phyloP scores from a whole-genome alignment of 2,113 vertebrate genomes.

The Euleptes europaea region DNA sequence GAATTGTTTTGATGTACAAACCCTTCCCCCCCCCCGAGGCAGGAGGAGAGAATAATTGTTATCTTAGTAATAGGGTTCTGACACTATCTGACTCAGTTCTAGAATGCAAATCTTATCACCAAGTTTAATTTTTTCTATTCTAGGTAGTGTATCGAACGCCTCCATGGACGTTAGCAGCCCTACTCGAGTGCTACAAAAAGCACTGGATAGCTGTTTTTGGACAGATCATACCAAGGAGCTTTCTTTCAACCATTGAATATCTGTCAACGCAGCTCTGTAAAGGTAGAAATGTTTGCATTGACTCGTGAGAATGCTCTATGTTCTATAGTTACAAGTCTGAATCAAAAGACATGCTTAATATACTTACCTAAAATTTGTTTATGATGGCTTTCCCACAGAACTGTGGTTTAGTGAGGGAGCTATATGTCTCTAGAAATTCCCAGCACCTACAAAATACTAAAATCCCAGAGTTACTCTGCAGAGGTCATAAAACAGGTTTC shows the following conservation, averaged over 20 bases:
- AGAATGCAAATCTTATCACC: not conserved
- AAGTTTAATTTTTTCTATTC: not conserved
- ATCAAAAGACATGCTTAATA: not conserved
- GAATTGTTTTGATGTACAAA: not conserved
- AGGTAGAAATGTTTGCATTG: constrained; percentile 69
- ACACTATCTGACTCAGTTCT: not conserved
- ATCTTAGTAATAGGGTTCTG: not conserved
- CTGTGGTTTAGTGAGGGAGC: too few species aligned
- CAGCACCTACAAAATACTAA: not conserved
- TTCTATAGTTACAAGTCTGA: not conserved
- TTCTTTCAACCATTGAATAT: constrained; percentile 75
- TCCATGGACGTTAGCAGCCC: constrained; percentile 84
- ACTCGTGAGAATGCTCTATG: not conserved
- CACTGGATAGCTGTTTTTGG: constrained; percentile 96
- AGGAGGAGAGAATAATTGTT: not conserved
- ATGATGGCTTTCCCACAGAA: not conserved
- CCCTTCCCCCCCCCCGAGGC: not conserved
- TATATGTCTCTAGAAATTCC: too few species aligned
- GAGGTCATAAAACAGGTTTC: not conserved
- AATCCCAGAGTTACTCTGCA: not conserved
- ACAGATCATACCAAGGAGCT: constrained; percentile 76
- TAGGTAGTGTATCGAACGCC: constrained; percentile 90
- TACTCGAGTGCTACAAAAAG: constrained; percentile 87
- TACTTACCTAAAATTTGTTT: not conserved
- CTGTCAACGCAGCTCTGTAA: constrained; percentile 78